Percentiles rank a stretch among this genome's conserved stretches.
Conservation (phyloP, 2,113 vertebrate genomes). For the Orcinus orca region DNA sequence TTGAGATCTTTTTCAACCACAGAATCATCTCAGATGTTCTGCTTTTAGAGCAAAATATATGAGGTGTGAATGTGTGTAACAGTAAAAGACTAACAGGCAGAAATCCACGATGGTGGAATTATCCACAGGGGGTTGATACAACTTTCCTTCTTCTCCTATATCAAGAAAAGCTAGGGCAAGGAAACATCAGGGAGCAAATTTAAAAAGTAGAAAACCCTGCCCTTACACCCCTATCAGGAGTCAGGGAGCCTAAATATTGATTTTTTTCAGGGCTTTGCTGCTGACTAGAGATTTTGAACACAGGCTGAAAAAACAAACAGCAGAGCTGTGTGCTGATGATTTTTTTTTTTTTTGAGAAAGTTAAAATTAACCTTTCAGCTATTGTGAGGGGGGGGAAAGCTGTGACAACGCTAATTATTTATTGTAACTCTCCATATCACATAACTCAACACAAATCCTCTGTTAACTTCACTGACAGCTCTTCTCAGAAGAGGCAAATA, state of each 20-base stretch:
- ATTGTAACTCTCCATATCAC: neutral
- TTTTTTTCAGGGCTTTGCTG: slow-evolving; percentile 32
- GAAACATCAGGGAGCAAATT: slow-evolving; percentile 10
- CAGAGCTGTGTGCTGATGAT: slow-evolving; percentile 55
- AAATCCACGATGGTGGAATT: slow-evolving; percentile 54
- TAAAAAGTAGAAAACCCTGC: neutral
- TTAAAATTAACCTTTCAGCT: slow-evolving; percentile 71
- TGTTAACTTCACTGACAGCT: slow-evolving; percentile 67
- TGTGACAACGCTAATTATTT: slow-evolving; percentile 61
- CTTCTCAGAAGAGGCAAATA: slow-evolving; percentile 66
- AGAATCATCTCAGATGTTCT: slow-evolving; percentile 70
- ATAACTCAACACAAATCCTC: slow-evolving; percentile 26
- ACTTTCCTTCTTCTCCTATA: neutral
- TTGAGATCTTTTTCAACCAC: slow-evolving; percentile 73
- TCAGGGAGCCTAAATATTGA: slow-evolving; percentile 63
- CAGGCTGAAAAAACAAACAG: slow-evolving; percentile 65
- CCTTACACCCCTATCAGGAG: neutral
- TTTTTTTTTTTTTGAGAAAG: slow-evolving; percentile 50
- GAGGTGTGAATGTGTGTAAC: slow-evolving; percentile 10
- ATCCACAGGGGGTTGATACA: slow-evolving; percentile 45
- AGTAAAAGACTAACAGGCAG: slow-evolving; percentile 69
- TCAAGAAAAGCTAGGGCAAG: neutral
- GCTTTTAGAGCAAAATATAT: slow-evolving; percentile 73
- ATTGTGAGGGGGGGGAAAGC: neutral
- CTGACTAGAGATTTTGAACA: slow-evolving; percentile 57